Percentiles rank a stretch among this genome's conserved stretches.
Evolutionary conservation across 1,140 invertebrate genomes (phyloP).

Genomic region (Trichonephila clavipes): DNA sequence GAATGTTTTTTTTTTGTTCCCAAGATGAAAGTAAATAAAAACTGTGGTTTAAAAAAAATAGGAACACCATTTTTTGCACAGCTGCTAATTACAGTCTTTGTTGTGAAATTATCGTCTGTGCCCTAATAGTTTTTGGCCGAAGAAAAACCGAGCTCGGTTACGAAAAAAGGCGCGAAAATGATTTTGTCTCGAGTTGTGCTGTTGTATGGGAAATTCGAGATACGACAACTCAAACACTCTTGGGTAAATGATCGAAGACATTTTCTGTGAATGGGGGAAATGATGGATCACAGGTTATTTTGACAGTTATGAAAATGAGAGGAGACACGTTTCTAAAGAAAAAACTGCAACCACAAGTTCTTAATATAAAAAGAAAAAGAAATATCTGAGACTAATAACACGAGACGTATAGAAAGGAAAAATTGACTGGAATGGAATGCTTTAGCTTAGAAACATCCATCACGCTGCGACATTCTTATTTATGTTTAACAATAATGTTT

Average conservation of each 20-base stretch:
- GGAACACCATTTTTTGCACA: neutral
- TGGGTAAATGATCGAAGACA: slow-evolving; percentile 51
- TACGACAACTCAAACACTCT: neutral
- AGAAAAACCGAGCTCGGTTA: neutral
- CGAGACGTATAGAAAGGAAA: slow-evolving; percentile 1
- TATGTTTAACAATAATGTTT: neutral
- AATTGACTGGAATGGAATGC: neutral
- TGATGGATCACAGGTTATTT: slow-evolving; percentile 57
- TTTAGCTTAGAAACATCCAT: neutral
- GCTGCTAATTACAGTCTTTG: neutral
- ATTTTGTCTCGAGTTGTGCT: neutral
- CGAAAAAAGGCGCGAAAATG: neutral
- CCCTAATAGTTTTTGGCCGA: slow-evolving; percentile 23
- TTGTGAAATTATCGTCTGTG: slow-evolving; percentile 32
- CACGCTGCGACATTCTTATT: neutral
- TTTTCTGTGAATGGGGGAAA: slow-evolving; percentile 20
- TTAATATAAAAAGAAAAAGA: neutral
- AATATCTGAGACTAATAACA: slow-evolving; percentile 4
- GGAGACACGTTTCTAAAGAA: neutral
- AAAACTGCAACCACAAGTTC: slow-evolving; percentile 2
- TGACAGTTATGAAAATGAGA: slow-evolving; percentile 62
- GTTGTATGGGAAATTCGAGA: slow-evolving; percentile 13
- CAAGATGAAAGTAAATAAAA: neutral
- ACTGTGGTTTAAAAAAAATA: neutral
- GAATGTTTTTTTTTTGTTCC: no score